Evolutionary conservation across 2,113 vertebrate species (phyloP).

Genomic region (Atlantisia rogersi): DNA sequence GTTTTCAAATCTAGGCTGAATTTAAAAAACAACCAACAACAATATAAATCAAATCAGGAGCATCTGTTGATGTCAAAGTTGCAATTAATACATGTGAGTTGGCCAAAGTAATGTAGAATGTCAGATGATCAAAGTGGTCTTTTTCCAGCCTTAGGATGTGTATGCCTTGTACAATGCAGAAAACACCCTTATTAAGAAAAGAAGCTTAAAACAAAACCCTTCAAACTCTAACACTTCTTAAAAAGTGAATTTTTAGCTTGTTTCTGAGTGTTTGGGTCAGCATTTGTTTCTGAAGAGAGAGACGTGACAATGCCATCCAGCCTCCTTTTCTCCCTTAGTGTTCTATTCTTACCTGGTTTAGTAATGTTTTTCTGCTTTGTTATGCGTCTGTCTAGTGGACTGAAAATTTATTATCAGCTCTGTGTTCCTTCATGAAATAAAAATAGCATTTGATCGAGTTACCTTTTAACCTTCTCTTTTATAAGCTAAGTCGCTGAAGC

Average conservation of each 20-base stretch:
- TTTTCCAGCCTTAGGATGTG: neutral
- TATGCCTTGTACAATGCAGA: neutral
- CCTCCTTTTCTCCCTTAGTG: neutral
- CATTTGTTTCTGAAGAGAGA: neutral
- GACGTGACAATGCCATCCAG: neutral
- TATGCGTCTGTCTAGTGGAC: neutral
- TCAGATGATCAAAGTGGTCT: neutral
- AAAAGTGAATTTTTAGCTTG: conserved; percentile 54
- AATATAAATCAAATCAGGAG: neutral
- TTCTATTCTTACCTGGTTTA: neutral
- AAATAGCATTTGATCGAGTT: conserved; percentile 8
- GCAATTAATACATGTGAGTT: neutral
- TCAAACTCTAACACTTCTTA: neutral
- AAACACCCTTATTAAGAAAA: neutral
- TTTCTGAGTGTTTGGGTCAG: conserved; percentile 28
- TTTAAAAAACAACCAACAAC: neutral
- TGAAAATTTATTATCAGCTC: neutral
- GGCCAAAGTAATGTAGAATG: neutral
- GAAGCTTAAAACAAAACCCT: conserved; percentile 22
- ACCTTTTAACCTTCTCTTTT: conserved; percentile 19
- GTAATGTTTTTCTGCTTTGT: neutral
- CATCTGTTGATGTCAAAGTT: neutral
- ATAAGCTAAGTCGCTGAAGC: neutral
- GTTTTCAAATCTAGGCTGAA: neutral
- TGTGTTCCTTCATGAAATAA: neutral